These are phyloP conservation scores for Lepus europaeus DNA, from an alignment of 2,113 vertebrate species.

Conservation along the genomic window DNA sequence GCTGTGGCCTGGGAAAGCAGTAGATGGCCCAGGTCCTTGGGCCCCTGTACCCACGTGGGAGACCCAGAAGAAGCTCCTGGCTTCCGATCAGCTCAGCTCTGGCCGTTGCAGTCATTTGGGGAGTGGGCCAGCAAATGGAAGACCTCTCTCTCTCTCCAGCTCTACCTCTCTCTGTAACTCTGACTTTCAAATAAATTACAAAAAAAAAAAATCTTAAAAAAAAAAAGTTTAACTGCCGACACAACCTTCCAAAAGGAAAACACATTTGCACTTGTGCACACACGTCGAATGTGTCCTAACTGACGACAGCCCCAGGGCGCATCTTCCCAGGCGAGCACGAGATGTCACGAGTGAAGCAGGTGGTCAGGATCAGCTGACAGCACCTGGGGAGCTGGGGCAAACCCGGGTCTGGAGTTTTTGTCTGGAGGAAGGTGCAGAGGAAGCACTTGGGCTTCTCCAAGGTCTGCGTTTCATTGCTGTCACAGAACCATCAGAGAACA, in stretches of 20 bases:
- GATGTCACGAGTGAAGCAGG: not conserved
- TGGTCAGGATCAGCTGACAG: not conserved
- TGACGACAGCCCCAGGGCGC: not conserved
- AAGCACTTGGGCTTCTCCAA: not conserved
- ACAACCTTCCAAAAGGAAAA: not conserved
- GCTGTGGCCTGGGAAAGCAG: no score
- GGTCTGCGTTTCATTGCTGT: not conserved
- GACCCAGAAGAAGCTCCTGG: no score
- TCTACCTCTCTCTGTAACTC: no score
- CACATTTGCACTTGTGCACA: no score
- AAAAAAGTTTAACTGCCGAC: not conserved
- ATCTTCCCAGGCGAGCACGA: not conserved
- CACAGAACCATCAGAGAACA: not conserved
- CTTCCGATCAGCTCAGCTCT: no score
- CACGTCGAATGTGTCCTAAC: not conserved
- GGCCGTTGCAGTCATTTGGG: no score
- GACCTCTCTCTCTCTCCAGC: no score
- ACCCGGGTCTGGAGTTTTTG: not conserved
- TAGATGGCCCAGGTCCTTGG: no score
- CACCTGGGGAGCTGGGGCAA: not conserved
- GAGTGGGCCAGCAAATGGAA: no score
- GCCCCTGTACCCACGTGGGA: no score
- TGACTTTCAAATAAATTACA: no score
- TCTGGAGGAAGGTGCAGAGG: not conserved
- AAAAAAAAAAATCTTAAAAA: no score